phyloP scores from a whole-genome alignment of 2,113 vertebrate species.

The Lepus americanus region DNA sequence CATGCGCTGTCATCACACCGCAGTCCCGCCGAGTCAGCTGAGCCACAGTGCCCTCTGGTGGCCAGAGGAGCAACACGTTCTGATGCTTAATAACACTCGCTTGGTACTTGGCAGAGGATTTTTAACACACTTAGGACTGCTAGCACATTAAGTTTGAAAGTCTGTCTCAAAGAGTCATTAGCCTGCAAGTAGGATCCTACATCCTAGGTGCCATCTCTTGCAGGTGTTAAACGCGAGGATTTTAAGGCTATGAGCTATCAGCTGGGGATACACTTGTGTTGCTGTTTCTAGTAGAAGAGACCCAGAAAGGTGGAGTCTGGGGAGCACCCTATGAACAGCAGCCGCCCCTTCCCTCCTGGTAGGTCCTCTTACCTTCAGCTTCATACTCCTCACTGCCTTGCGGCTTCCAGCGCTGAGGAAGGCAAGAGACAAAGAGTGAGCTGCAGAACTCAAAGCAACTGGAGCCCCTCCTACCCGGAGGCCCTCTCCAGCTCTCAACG shows the following conservation, averaged over 20 bases:
- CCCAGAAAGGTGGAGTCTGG: background rate
- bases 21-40: background rate
- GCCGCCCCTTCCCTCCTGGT: background rate
- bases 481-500: background rate
- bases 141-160: slow-evolving; percentile 10
- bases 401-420: slow-evolving; percentile 91
- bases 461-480: background rate
- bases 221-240: background rate
- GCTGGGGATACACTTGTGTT: background rate
- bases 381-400: slow-evolving; percentile 94
- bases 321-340: background rate
- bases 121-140: background rate
- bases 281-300: background rate
- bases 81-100: background rate
- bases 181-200: background rate
- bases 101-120: background rate
- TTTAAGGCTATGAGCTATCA: background rate
- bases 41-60: slow-evolving; percentile 72
- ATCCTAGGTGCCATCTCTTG: background rate
- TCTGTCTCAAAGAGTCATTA: background rate
- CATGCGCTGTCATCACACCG: background rate
- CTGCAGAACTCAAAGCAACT: background rate
- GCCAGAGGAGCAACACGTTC: background rate
- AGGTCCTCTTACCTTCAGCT: slow-evolving; percentile 92
- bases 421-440: slow-evolving; percentile 45